A percentile compares a stretch with the other conserved stretches of the same genome.
phyloP scores from a whole-genome alignment of 1,140 invertebrate genomes.

The Drosophila pachea region DNA sequence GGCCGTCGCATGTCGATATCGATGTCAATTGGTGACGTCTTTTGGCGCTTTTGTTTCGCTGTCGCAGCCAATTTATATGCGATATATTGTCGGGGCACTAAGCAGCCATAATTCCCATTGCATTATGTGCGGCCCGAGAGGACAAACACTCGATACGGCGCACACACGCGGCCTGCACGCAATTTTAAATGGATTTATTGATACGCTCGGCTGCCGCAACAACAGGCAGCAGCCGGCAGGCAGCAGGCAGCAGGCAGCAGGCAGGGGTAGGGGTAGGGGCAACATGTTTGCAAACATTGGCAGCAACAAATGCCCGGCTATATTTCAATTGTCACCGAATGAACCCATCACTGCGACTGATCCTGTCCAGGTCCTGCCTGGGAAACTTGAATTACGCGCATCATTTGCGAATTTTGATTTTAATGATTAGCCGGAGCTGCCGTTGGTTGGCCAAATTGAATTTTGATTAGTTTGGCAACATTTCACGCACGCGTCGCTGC shows the following conservation, averaged over 20 bases:
- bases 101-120: conserved; percentile 75
- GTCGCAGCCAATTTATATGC: conserved; percentile 74
- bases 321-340: conserved; percentile 76
- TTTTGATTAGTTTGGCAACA: conserved; percentile 68
- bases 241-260: not conserved
- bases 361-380: conserved; percentile 47
- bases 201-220: conserved; percentile 64
- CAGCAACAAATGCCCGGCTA: conserved; percentile 67
- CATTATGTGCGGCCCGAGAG: conserved; percentile 57
- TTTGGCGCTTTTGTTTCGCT: conserved; percentile 68
- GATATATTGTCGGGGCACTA: conserved; percentile 55
- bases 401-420: conserved; percentile 78
- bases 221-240: conserved; percentile 15
- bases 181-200: conserved; percentile 78
- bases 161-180: conserved; percentile 66
- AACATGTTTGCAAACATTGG: conserved; percentile 75
- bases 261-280: conserved; percentile 36
- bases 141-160: conserved; percentile 56
- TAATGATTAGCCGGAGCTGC: conserved; percentile 45
- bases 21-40: conserved; percentile 67
- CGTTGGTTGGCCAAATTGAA: conserved; percentile 52
- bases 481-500: conserved; percentile 41
- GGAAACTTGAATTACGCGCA: conserved; percentile 72
- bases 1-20: conserved; percentile 16
- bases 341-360: conserved; percentile 51